Base-by-base conservation (phyloP, 2,113 vertebrate genomes). In the Nothoprocta perdicaria region DNA sequence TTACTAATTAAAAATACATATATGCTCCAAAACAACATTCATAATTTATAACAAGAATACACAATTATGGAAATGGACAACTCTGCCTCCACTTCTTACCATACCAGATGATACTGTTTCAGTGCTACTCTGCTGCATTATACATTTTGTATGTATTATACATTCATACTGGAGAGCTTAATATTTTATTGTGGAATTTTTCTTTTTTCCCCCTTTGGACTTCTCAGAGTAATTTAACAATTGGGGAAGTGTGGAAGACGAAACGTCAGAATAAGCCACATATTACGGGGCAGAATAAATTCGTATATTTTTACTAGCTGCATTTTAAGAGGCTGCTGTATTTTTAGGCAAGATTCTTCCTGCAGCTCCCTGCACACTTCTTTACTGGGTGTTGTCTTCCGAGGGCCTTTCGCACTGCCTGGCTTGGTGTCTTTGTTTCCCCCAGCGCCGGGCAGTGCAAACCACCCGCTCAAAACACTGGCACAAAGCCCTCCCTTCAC, bases 1-100 rank as follows among this genome's bases (percentile, higher is more conserved):
- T 90, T 95, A 86, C 80, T 86, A 94, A 93, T 73, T 95, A 81
- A 89, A 84, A 92, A 84, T 89, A 80, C 40, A 86, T 82, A 86
- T 15, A 79, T 27, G 63, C 43, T 58, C 72, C 77, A 89, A 95
- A 91, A 77, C 31, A 94, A 85, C 19, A 52, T 75, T 83, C 74
- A 81, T 73, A 67, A 89, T 89, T 92, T 90, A 84, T 80, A 86
- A 80, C 7, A 84, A 26, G 26, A 43, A 27, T 10, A 83, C 15
- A 90, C 76, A 87, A 89, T n/a, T 38, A 92, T 38, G 43, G 52
- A 87, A 92, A 69, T 55, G 69, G 2, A 6, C 33, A 50, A 26
- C 67, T 85, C 61, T 67, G 13, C 23, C 84, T 74, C 38, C 0
- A 1, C 18, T 65, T 75, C 62, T 81, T 73, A 67, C 85, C 88